Percentiles rank a stretch among this genome's conserved stretches.
Conservation (phyloP, 2,797 vertebrate species). For the Ptychobarbus kaznakovi region DNA sequence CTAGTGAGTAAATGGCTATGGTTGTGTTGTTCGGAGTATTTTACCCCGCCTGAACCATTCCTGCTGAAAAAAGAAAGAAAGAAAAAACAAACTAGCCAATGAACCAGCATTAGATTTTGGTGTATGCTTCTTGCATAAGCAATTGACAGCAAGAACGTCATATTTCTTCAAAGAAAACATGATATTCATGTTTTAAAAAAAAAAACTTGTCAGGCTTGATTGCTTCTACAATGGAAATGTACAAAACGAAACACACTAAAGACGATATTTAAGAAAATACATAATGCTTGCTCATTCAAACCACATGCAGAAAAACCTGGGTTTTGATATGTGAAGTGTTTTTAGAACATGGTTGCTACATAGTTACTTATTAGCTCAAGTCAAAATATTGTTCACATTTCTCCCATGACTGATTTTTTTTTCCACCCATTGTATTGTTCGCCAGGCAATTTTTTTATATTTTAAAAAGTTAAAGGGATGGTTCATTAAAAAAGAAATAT, state of each 20-base stretch:
- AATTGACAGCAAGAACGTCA: neutral
- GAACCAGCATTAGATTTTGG: neutral
- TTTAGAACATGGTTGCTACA: no score
- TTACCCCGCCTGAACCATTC: conserved; percentile 43
- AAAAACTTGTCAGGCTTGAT: neutral
- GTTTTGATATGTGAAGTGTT: no score
- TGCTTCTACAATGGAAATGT: neutral
- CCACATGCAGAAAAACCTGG: neutral
- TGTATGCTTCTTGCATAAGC: neutral
- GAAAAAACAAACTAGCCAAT: neutral
- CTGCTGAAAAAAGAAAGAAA: neutral
- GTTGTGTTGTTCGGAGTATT: conserved; percentile 65
- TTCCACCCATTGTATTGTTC: no score
- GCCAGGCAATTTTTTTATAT: no score
- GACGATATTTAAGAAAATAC: neutral
- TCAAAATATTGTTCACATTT: no score
- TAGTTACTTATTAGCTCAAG: no score
- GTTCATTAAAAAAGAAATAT: no score
- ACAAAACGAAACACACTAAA: neutral
- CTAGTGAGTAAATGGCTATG: conserved; percentile 71
- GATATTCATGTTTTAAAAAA: neutral
- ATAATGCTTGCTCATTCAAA: neutral
- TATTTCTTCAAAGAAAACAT: neutral
- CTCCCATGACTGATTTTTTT: no score
- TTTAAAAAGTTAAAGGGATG: no score